A percentile compares a stretch with the other conserved stretches of the same genome.
These are phyloP conservation scores for Vanessa cardui DNA, from an alignment of 2,888 invertebrate genomes.

Conservation along the genomic window DNA sequence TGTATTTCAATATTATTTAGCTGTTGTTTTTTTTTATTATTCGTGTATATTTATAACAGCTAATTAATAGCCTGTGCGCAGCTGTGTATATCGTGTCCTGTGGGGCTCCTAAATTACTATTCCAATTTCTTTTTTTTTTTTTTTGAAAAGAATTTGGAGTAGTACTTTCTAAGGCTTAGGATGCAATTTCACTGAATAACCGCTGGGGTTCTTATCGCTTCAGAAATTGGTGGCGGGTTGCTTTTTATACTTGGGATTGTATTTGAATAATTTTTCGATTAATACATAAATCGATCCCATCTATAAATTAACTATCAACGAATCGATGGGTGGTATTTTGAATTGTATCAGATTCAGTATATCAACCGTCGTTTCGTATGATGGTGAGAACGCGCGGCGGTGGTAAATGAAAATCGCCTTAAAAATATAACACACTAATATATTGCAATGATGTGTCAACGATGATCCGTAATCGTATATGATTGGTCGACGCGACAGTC, in stretches of 20 bases:
- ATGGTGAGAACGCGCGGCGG: constrained; percentile 59
- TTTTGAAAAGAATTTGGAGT: constrained; percentile 31
- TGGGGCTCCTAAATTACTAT: constrained; percentile 67
- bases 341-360: constrained; percentile 1
- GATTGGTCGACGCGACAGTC: too few species aligned
- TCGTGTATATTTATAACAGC: constrained; percentile 65
- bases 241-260: constrained; percentile 48
- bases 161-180: constrained; percentile 35
- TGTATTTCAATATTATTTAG: constrained; percentile 61
- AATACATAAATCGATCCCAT: constrained; percentile 46
- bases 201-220: constrained; percentile 68
- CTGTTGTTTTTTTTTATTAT: constrained; percentile 53
- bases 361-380: constrained; percentile 36
- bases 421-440: constrained; percentile 36
- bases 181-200: constrained; percentile 57
- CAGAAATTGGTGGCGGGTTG: constrained; percentile 74
- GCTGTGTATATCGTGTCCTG: constrained; percentile 78
- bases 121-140: constrained; percentile 36
- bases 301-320: constrained; percentile 41
- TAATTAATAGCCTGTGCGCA: constrained; percentile 76
- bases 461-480: not conserved
- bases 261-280: constrained; percentile 13
- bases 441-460: constrained; percentile 32
- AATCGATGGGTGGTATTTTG: constrained; percentile 19
- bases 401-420: constrained; percentile 43